Evolutionary conservation across 1,140 invertebrate genomes (phyloP), one percentile per base, ranked within the genome.

Genomic region (Colletes gigas): DNA sequence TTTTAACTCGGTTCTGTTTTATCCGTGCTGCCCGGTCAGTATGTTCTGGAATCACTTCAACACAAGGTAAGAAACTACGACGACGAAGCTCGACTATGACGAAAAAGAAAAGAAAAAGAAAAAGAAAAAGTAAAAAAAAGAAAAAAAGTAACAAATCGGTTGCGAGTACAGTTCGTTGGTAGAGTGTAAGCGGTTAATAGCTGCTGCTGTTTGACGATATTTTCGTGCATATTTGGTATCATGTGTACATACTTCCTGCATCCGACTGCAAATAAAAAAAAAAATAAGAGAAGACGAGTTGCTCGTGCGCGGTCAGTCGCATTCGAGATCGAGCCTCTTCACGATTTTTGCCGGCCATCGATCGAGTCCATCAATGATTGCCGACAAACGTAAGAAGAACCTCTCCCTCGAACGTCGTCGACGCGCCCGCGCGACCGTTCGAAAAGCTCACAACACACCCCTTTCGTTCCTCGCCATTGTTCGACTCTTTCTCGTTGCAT

Each of bases 1-100:
- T 93, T 93, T 93, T 93, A 93, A 93, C 92, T 93, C 91, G 92
- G 91, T 90, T 94, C 92, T 93, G 92, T 93, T 94, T 94, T 94
- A 93, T 94, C 94, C 93, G 92, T 95, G 95, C 95, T 96, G 95
- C 96, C 96, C 92, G 89, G 89, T 93, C 97, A 98, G 97, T 97
- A 96, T 98, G 94, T 98, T 98, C 97, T 98, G 97, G 97, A 98
- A 97, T 96, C 97, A 98, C 96, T 98, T 98, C 97, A 98, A 98
- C 94, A 96, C 97, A 95, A 98, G 97, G 97, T 98, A 98, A 98
- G 97, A 95, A 89, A 72, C 59, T 78, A 79, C 60, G 74, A 83
- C 83, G 78, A 87, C 30, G 50, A 78, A 83, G 57, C 68, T 74
- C 69, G 67, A 83, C 41, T 78, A 75, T 74, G 69, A 19, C 65